Percentiles rank a stretch among this genome's conserved stretches.
phyloP scores from a whole-genome alignment of 2,113 vertebrate genomes.

The Apodemus sylvaticus region DNA sequence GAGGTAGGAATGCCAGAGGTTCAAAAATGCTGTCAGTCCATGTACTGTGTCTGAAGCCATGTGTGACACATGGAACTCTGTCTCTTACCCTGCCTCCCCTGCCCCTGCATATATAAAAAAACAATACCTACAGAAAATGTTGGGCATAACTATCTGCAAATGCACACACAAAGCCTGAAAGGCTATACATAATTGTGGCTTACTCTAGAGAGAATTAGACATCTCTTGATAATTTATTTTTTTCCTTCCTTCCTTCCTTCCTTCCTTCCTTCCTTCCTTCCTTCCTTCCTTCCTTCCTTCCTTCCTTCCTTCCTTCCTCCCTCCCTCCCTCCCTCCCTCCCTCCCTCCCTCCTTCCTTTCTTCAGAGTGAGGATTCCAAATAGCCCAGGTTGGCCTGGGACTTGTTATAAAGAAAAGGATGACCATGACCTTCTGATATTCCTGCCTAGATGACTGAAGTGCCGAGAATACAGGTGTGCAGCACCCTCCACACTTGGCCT shows the following conservation, averaged over 20 bases:
- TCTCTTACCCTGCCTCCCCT: background rate
- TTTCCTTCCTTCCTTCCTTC: background rate
- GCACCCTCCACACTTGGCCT: background rate
- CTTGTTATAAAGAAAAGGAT: background rate
- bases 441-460: background rate
- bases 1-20: no score
- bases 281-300: background rate
- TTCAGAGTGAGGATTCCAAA: background rate
- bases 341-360: no score
- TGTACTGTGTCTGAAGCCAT: background rate
- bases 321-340: no score
- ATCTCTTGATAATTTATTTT: background rate
- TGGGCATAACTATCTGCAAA: background rate
- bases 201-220: background rate
- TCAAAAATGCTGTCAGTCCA: no score
- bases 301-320: background rate
- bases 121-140: background rate
- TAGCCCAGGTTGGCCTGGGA: background rate
- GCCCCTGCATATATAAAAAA: background rate
- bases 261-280: background rate
- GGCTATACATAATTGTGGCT: background rate
- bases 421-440: background rate
- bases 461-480: background rate
- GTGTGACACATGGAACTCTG: background rate
- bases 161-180: background rate